Evolutionary conservation across 1,140 invertebrate genomes (phyloP).

Genomic region (Palaemon carinicauda): DNA sequence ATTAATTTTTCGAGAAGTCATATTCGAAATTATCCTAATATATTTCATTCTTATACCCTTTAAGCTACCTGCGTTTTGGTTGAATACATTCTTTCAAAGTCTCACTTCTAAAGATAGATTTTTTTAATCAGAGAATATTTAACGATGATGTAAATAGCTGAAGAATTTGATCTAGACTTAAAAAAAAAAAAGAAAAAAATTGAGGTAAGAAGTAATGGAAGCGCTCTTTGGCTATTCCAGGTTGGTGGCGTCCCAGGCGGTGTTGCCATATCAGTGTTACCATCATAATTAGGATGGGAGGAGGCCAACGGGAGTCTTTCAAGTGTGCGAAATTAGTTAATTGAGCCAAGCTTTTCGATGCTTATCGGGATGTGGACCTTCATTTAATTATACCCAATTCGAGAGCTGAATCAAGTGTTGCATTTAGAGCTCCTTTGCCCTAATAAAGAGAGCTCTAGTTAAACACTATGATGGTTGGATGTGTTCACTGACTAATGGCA

Average conservation of each 20-base stretch:
- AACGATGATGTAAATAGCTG: no score
- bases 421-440: slow-evolving; percentile 29
- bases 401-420: slow-evolving; percentile 34
- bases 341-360: slow-evolving; percentile 35
- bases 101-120: no score
- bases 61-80: no score
- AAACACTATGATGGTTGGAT: not conserved
- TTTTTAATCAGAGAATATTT: no score
- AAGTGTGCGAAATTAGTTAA: slow-evolving; percentile 53
- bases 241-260: not conserved
- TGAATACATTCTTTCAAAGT: no score
- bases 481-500: not conserved
- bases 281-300: slow-evolving; percentile 49
- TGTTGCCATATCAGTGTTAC: slow-evolving; percentile 27
- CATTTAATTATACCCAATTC: slow-evolving; percentile 41
- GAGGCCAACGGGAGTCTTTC: slow-evolving; percentile 44
- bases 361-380: slow-evolving; percentile 40
- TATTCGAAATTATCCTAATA: no score
- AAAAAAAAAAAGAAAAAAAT: no score
- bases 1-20: no score
- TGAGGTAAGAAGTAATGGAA: not conserved
- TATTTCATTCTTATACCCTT: no score
- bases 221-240: no score
- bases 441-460: slow-evolving; percentile 41
- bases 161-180: no score